Evolutionary conservation across 2,888 invertebrate genomes (phyloP), one percentile per base, ranked within the genome.

Genomic region (Meliscaeva auricollis): DNA sequence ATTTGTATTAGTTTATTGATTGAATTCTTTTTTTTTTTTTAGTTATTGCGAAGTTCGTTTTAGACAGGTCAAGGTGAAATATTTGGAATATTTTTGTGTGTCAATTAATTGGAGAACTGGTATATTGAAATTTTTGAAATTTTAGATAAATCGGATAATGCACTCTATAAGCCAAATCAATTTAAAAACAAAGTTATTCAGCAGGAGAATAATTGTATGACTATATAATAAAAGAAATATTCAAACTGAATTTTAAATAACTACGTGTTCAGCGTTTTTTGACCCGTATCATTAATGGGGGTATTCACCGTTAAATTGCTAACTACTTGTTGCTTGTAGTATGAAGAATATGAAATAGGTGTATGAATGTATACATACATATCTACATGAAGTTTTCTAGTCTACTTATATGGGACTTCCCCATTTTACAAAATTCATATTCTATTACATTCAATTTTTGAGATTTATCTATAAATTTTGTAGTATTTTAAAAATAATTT

Each of bases 211-310:
- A 30, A 35, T 5, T 32, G 17, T 56, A 3, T 35, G 56, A 56
- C 7, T 17, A n/a, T 26, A 3, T 35, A 35, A 56, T 32, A 35
- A 35, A 13, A 17, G 1, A 17, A 15, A 56, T 30, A 52, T 30
- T 52, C 52, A 26, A 52, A 52, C 26, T 30, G 4, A 32, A 54
- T 54, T 30, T 30, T 52, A 52, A 52, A 15, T 30, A 54, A 54
- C 15, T 54, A 32, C 30, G 54, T 32, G 15, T 54, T 54, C 30
- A 15, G 30, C 30, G 54, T 32, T 52, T n/a, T 30, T 54, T 26
- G 54, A 54, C 54, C 54, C 15, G 30, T 30, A 17, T 9, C 20
- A 20, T 15, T 1, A 30, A 32, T 30, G 52, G 15, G 52, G 52
- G 15, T 32, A 54, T 54, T 54, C 52, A 52, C 26, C 15, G 52